These are phyloP conservation scores for Pangasius macronema DNA, from an alignment of 2,797 vertebrate genomes.

Conservation along the genomic window DNA sequence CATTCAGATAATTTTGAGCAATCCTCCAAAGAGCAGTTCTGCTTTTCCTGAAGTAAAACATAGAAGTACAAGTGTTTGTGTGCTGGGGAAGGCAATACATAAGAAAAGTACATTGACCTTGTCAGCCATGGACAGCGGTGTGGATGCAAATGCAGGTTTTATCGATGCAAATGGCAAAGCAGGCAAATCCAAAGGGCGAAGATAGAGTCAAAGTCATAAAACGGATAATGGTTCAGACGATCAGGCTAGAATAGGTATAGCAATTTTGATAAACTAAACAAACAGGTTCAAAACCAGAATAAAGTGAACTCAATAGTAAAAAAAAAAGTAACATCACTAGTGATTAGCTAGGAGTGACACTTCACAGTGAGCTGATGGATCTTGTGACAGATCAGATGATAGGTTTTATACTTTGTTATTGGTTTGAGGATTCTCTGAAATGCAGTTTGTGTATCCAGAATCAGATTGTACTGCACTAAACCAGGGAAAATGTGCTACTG, in stretches of 20 bases:
- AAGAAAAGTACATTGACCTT: background rate
- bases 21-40: background rate
- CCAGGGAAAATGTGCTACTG: background rate
- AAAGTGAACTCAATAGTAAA: background rate
- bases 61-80: background rate
- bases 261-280: background rate
- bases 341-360: background rate
- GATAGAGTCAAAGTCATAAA: background rate
- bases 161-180: background rate
- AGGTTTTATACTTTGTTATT: background rate
- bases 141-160: background rate
- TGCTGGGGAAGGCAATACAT: background rate
- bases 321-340: background rate
- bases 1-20: background rate
- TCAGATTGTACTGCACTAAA: background rate
- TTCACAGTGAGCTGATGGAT: background rate
- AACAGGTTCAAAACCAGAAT: background rate
- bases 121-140: background rate
- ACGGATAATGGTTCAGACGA: background rate
- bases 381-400: background rate
- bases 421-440: background rate
- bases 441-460: background rate
- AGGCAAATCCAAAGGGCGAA: slow-evolving; percentile 2
- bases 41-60: background rate
- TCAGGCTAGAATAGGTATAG: background rate